Conservation (phyloP, 2,888 invertebrate genomes). For the Lepidochitona cinerea region DNA sequence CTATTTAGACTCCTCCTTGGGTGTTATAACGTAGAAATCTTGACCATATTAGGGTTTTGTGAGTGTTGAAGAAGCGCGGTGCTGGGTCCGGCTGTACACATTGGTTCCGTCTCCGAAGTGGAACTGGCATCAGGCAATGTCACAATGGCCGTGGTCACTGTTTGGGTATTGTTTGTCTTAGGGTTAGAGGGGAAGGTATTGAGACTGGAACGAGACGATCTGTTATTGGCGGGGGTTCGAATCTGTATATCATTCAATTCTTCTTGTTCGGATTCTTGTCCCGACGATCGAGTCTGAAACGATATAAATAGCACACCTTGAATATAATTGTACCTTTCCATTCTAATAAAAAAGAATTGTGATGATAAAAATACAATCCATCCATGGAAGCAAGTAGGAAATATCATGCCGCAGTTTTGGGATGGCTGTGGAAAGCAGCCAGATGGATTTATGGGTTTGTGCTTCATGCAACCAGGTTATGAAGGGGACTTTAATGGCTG, state of each 20-base stretch:
- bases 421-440: too few relatives aligned
- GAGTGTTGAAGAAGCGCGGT: conserved; percentile 18
- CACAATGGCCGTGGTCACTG: conserved; percentile 61
- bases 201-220: conserved; percentile 58
- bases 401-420: too few relatives aligned
- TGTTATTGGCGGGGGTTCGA: conserved; percentile 51
- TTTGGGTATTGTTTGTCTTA: conserved; percentile 53
- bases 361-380: too few relatives aligned
- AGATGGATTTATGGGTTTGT: too few relatives aligned
- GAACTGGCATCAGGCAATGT: conserved; percentile 57
- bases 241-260: conserved; percentile 65
- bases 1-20: too few relatives aligned
- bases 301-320: too few relatives aligned
- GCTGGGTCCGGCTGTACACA: conserved; percentile 52
- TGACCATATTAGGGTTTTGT: conserved; percentile 6
- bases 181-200: conserved; percentile 47
- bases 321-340: too few relatives aligned
- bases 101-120: conserved; percentile 57
- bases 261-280: conserved; percentile 47
- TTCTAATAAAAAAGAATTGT: too few relatives aligned
- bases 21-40: conserved; percentile 8
- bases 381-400: too few relatives aligned
- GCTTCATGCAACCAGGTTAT: too few relatives aligned
- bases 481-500: too few relatives aligned
- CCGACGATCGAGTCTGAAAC: conserved; percentile 26